Evolutionary conservation across 2,113 vertebrate genomes (phyloP).

Genomic region (Aix galericulata): DNA sequence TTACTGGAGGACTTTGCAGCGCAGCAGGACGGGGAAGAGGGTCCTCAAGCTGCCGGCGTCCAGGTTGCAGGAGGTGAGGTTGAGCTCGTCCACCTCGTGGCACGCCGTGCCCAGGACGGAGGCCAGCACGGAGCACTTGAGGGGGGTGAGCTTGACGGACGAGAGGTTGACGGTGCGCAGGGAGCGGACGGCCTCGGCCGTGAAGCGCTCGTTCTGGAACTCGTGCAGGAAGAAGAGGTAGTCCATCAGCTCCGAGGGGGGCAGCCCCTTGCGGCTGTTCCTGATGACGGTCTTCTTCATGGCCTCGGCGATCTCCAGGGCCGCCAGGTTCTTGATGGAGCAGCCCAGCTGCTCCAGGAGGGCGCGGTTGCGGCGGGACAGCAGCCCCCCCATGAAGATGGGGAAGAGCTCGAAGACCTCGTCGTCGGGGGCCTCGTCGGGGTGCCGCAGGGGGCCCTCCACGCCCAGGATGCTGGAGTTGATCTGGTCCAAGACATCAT

Average conservation of each 20-base stretch:
- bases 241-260: constrained; percentile 92
- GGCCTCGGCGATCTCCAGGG: constrained; percentile 86
- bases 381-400: constrained; percentile 94
- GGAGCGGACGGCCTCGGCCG: constrained; percentile 85
- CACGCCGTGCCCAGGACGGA: constrained; percentile 83
- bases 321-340: constrained; percentile 89
- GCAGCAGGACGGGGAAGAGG: constrained; percentile 84
- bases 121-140: constrained; percentile 90
- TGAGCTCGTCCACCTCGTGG: constrained; percentile 85
- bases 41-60: constrained; percentile 78
- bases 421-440: constrained; percentile 61
- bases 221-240: constrained; percentile 93
- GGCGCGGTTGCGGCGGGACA: constrained; percentile 88
- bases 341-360: constrained; percentile 91
- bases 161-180: constrained; percentile 82
- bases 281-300: constrained; percentile 88
- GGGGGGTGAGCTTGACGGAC: constrained; percentile 88
- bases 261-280: constrained; percentile 81
- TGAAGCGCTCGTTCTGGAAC: constrained; percentile 93
- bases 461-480: constrained; percentile 90
- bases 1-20: constrained; percentile 88
- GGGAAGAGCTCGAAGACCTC: constrained; percentile 95
- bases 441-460: constrained; percentile 86
- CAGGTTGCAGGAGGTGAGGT: constrained; percentile 90
- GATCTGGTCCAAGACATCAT: constrained; percentile 94